Evolutionary conservation across 53 echinoderm and acorn worm genomes (phyloP).

Genomic region (Stichopus horrens): DNA sequence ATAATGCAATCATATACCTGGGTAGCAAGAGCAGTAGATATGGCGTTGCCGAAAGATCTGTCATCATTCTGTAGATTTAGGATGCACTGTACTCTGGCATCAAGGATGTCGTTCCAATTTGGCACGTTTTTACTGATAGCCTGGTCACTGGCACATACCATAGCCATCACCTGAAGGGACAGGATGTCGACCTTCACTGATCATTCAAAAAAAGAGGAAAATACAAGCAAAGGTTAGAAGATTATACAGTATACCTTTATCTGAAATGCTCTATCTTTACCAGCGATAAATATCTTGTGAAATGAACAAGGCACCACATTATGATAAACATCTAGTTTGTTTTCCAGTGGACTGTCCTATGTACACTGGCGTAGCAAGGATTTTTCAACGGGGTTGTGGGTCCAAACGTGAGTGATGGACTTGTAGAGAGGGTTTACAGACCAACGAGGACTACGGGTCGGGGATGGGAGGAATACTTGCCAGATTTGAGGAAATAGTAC

Average conservation of each 20-base stretch:
- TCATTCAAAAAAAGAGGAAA: neutral
- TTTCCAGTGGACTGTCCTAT: too few species aligned
- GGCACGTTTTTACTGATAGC: neutral
- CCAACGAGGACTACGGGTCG: too few species aligned
- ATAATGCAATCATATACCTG: neutral
- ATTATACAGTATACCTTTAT: too few species aligned
- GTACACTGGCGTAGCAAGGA: too few species aligned
- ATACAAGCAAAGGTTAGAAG: neutral
- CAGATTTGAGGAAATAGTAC: too few species aligned
- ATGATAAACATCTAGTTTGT: neutral
- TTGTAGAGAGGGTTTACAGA: too few species aligned
- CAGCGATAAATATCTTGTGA: neutral
- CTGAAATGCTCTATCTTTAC: too few species aligned
- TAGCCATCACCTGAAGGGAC: slow-evolving; percentile 25
- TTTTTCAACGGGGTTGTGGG: too few species aligned
- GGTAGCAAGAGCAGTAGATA: slow-evolving; percentile 3
- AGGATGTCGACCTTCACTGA: neutral
- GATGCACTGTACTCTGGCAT: slow-evolving; percentile 15
- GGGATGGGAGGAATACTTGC: too few species aligned
- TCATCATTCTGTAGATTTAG: neutral
- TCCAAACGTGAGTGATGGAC: too few species aligned
- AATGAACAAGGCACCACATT: neutral
- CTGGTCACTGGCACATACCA: slow-evolving; percentile 8
- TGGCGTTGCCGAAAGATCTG: slow-evolving; percentile 3
- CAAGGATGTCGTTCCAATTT: neutral